phyloP scores from a whole-genome alignment of 2,113 vertebrate genomes.

The Labrus mixtus region DNA sequence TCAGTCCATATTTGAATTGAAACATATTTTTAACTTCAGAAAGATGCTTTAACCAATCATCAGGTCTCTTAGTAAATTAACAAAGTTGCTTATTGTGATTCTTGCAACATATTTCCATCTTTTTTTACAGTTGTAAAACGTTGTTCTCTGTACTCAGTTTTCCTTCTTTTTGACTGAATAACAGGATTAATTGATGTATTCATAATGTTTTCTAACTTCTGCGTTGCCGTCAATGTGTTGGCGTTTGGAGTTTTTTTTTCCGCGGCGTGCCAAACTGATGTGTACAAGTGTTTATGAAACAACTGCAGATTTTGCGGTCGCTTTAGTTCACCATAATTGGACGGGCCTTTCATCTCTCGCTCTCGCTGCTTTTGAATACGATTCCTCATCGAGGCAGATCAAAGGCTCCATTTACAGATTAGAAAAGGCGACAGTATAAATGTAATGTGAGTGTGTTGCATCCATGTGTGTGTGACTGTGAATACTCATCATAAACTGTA shows the following conservation, averaged over 20 bases:
- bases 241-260: constrained; percentile 1
- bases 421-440: constrained; percentile 52
- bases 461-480: constrained; percentile 16
- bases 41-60: neutral
- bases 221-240: constrained; percentile 14
- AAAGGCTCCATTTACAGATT: constrained; percentile 75
- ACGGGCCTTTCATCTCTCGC: constrained; percentile 64
- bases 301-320: constrained; percentile 48
- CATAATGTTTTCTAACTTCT: constrained; percentile 23
- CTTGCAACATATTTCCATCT: neutral
- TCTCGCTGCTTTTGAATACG: constrained; percentile 63
- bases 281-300: constrained; percentile 72
- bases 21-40: neutral
- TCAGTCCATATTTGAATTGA: neutral
- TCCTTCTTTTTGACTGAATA: constrained; percentile 35
- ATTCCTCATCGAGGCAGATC: constrained; percentile 73
- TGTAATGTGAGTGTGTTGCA: constrained; percentile 7
- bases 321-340: constrained; percentile 69
- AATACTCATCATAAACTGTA: constrained; percentile 40
- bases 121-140: neutral
- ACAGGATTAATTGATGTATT: constrained; percentile 33
- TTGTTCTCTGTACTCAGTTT: no score
- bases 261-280: constrained; percentile 28
- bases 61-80: neutral
- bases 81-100: neutral